These are phyloP conservation scores for Micrasema longulum DNA, from an alignment of 1,140 invertebrate genomes.

Conservation along the genomic window DNA sequence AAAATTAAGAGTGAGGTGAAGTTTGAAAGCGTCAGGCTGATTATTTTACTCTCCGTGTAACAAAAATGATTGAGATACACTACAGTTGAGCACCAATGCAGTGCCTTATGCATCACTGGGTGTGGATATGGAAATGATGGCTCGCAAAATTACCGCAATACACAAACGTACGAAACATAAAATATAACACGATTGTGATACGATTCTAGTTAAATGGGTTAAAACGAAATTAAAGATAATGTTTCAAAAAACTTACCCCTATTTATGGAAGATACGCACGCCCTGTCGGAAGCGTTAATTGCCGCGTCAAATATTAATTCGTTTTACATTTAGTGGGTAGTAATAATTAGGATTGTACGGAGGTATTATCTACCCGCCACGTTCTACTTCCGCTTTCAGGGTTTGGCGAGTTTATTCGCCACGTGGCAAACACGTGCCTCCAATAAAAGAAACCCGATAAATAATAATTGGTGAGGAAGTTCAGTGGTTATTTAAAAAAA, in stretches of 20 bases:
- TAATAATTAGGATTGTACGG: conserved; percentile 43
- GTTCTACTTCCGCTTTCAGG: conserved; percentile 29
- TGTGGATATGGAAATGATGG: no score
- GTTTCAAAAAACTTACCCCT: neutral
- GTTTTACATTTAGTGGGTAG: conserved; percentile 31
- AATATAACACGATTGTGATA: no score
- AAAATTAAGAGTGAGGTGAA: no score
- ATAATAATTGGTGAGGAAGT: conserved; percentile 1
- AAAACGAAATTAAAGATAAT: neutral
- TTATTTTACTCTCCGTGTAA: no score
- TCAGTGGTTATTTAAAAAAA: neutral
- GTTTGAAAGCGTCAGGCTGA: no score
- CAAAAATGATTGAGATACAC: no score
- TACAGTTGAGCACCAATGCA: no score
- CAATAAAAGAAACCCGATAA: neutral
- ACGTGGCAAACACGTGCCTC: conserved; percentile 41
- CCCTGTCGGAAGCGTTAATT: neutral
- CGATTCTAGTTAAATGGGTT: no score
- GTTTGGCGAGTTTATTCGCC: conserved; percentile 30
- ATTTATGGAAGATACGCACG: neutral
- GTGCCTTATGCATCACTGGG: no score
- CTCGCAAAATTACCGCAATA: no score
- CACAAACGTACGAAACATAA: no score
- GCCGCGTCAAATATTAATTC: conserved; percentile 2
- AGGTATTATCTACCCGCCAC: no score